Evolutionary conservation across 2,888 invertebrate genomes (phyloP).

Genomic region (Thecophora atra): DNA sequence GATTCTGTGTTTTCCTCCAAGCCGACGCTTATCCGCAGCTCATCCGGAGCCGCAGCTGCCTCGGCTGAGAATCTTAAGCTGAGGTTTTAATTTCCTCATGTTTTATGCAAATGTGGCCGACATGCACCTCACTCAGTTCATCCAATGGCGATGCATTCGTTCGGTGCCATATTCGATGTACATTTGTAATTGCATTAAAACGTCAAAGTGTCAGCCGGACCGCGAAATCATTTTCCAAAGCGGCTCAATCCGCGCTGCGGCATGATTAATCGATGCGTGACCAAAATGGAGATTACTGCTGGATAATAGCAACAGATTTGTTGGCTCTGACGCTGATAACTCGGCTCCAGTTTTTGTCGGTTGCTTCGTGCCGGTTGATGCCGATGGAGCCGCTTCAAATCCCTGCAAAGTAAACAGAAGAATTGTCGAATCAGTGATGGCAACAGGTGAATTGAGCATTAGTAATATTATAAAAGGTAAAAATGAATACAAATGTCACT

Average conservation of each 20-base stretch:
- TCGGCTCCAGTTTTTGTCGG: neutral
- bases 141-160: slow-evolving; percentile 23
- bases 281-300: neutral
- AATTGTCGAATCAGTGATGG: no score
- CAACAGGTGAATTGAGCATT: no score
- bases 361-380: neutral
- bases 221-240: slow-evolving; percentile 43
- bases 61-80: neutral
- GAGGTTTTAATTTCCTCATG: slow-evolving; percentile 29
- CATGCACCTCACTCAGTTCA: slow-evolving; percentile 1
- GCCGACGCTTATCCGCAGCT: neutral
- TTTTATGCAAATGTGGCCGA: slow-evolving; percentile 12
- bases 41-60: slow-evolving; percentile 16
- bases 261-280: slow-evolving; percentile 22
- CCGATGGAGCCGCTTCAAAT: neutral
- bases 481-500: no score
- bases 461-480: no score
- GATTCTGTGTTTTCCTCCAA: neutral
- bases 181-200: slow-evolving; percentile 46
- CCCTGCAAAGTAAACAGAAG: no score
- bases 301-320: slow-evolving; percentile 6
- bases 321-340: no score
- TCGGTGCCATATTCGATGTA: slow-evolving; percentile 21
- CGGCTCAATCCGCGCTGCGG: slow-evolving; percentile 7
- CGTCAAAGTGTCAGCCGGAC: slow-evolving; percentile 44